Percentiles rank a stretch among this genome's conserved stretches.
These are phyloP conservation scores for Caenorhabditis sp. DNA, from an alignment of 2,888 invertebrate genomes.

Conservation along the genomic window DNA sequence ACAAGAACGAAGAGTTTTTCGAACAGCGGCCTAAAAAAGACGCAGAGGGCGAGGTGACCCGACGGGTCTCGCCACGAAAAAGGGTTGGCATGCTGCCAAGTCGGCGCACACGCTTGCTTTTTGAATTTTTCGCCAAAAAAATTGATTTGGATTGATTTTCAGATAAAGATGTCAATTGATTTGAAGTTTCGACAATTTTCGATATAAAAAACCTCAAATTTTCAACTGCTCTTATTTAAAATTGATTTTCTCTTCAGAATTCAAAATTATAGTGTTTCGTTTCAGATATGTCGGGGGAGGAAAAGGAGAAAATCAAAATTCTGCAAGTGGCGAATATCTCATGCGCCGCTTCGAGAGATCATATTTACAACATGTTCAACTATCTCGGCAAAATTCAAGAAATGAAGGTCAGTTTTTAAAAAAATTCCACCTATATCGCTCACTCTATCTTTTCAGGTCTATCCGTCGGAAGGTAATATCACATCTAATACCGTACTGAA, in stretches of 20 bases:
- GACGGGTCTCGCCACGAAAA: slow-evolving; percentile 46
- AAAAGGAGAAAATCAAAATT: slow-evolving; percentile 64
- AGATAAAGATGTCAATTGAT: not conserved
- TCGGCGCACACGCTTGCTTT: not conserved
- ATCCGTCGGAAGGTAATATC: slow-evolving; percentile 73
- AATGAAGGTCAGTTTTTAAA: slow-evolving; percentile 67
- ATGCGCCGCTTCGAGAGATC: slow-evolving; percentile 74
- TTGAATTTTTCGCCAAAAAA: slow-evolving; percentile 6
- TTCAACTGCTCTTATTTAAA: not conserved
- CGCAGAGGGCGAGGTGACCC: slow-evolving; percentile 4
- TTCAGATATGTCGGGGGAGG: slow-evolving; percentile 58
- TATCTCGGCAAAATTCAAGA: slow-evolving; percentile 77
- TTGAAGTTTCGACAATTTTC: not conserved
- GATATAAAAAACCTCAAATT: not conserved
- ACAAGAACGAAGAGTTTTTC: slow-evolving; percentile 5
- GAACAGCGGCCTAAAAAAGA: slow-evolving; percentile 50
- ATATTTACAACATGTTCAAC: slow-evolving; percentile 75
- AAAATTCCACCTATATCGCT: not conserved
- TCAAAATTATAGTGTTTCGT: no score
- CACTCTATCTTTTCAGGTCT: slow-evolving; percentile 66
- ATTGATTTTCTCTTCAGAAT: not conserved
- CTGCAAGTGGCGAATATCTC: slow-evolving; percentile 78
- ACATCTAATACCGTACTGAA: slow-evolving; percentile 80
- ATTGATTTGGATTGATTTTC: not conserved
- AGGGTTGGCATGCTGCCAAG: slow-evolving; percentile 46